Base-by-base conservation (phyloP, 1,140 invertebrate genomes). In the Saccostrea cuccullata region DNA sequence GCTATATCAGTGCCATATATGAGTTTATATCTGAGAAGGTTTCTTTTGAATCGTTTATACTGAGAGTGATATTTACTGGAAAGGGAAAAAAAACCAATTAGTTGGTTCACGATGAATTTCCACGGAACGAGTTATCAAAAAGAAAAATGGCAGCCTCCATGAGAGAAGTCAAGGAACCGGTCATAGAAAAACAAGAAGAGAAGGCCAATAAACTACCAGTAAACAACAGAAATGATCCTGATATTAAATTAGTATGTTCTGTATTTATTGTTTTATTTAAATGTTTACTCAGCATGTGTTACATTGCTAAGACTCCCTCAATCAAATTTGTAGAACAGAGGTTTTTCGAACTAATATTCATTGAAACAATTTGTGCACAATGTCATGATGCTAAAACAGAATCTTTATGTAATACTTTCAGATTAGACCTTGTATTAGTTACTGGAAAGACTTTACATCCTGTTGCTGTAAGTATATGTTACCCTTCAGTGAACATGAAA, bases 391-490 rank as follows among this genome's bases (percentile, higher is more conserved):
- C 26, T 77, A 36, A 30, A 15, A 4, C 15, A 9, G 13, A 12
- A 30, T 36, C 36, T 36, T 36, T 0, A 4, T n/a, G 30, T 26
- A 15, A 77, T 77, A 17, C 23, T 77, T 67, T 36, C 70, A 77
- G 70, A 77, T 77, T 36, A 77, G 70, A 30, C 30, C 70, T 30
- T 77, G 70, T 11, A 36, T 26, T 77, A 77, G 26, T 15, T 77
- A 77, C 40, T 84, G 40, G 82, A 84, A 55, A 84, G 47, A 84
- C 15, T 84, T 47, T 55, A 55, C 36, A 84, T 55, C 47, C 12
- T 84, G 40, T 55, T 55, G 36, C 20, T 23, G 47, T 84, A 84
- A 26, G 55, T 84, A 56, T 82, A 82, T 40, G 12, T 82, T 15
- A 17, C 26, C 1, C 15, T 82, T 36, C 30, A 36, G 30, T 36